phyloP scores from a whole-genome alignment of 2,113 vertebrate genomes.

The Puffinus mauretanicus region DNA sequence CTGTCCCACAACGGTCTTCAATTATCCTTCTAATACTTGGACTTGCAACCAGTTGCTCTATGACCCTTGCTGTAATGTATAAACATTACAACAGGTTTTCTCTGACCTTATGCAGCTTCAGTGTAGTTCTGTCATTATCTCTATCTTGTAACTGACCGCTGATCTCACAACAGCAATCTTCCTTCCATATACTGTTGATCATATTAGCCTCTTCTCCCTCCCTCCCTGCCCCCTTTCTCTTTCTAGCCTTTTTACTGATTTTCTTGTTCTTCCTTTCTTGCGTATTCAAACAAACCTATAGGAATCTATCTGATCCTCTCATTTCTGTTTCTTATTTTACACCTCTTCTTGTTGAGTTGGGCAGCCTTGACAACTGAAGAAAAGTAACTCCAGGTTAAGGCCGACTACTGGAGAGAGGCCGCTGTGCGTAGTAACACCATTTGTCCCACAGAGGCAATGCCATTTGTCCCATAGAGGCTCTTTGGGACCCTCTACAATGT shows the following conservation, averaged over 20 bases:
- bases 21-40: not conserved
- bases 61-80: not conserved
- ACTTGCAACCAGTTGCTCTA: not conserved
- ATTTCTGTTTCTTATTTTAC: not conserved
- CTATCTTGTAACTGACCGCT: not conserved
- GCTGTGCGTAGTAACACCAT: not conserved
- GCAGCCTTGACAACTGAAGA: not conserved
- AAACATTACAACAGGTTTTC: not conserved
- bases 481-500: not conserved
- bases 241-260: not conserved
- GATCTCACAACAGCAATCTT: not conserved
- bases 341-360: not conserved
- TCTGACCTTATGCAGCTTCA: not conserved
- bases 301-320: not conserved
- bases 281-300: not conserved
- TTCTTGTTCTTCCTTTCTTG: not conserved
- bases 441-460: not conserved
- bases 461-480: not conserved
- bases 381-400: not conserved
- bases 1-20: not conserved
- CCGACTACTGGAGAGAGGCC: not conserved
- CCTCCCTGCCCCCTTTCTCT: not conserved
- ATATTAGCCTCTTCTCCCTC: not conserved
- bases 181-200: not conserved
- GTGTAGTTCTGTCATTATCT: not conserved